phyloP scores from a whole-genome alignment of 1,140 invertebrate species.

The Scylla paramamosain region DNA sequence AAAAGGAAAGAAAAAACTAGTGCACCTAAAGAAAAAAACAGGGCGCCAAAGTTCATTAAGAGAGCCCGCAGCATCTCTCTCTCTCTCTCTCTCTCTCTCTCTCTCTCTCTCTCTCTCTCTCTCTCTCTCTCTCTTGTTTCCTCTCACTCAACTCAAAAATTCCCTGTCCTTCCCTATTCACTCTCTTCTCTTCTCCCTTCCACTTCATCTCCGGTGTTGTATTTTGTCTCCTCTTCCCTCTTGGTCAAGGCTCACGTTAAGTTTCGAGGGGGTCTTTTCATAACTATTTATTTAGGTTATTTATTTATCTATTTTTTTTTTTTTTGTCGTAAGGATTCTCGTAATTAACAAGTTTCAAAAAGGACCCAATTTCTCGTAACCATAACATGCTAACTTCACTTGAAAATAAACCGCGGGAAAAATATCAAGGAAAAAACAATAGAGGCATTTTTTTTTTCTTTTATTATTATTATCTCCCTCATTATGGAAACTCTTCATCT shows the following conservation, averaged over 20 bases:
- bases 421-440: too few relatives aligned
- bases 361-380: too few relatives aligned
- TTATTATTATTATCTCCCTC: too few relatives aligned
- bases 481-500: too few relatives aligned
- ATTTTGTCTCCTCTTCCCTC: not conserved
- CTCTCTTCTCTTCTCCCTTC: not conserved
- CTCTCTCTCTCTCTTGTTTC: not conserved
- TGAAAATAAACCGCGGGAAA: too few relatives aligned
- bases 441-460: too few relatives aligned
- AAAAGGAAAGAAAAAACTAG: not conserved
- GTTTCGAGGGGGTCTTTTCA: not conserved
- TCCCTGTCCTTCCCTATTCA: not conserved
- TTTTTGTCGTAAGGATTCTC: too few relatives aligned
- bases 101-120: not conserved
- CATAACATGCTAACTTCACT: too few relatives aligned
- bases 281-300: not conserved
- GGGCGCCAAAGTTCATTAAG: conserved; percentile 12
- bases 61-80: conserved; percentile 23
- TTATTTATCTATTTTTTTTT: too few relatives aligned
- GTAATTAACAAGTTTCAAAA: too few relatives aligned
- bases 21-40: not conserved
- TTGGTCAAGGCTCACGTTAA: not conserved
- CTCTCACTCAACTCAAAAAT: not conserved
- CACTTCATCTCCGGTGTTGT: not conserved
- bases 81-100: not conserved